Evolutionary conservation across 2,113 vertebrate genomes (phyloP).

Genomic region (Onychostruthus taczanowskii): DNA sequence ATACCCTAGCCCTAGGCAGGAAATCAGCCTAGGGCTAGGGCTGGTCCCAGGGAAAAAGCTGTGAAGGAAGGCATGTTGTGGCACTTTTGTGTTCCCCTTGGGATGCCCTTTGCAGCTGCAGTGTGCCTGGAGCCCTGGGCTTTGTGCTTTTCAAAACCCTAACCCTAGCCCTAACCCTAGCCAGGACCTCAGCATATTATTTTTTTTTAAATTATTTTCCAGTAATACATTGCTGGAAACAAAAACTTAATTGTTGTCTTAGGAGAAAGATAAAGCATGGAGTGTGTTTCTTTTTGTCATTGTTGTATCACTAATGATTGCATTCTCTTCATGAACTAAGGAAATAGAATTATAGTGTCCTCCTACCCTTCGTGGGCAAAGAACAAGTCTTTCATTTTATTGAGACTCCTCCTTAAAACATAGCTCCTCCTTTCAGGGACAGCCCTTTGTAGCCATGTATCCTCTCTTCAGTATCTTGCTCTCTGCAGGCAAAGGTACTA

Average conservation of each 20-base stretch:
- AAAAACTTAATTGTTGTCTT: not conserved
- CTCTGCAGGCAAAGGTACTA: not conserved
- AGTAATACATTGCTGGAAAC: not conserved
- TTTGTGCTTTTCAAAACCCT: too few species aligned
- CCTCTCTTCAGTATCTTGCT: not conserved
- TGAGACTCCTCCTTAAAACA: not conserved
- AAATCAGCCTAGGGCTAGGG: too few species aligned
- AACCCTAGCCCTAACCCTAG: too few species aligned
- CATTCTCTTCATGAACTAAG: not conserved
- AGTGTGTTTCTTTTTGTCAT: not conserved
- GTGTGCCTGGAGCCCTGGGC: too few species aligned
- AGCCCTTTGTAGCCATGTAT: not conserved
- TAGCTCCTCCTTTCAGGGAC: not conserved
- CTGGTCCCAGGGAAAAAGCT: too few species aligned
- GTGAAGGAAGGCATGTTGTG: too few species aligned
- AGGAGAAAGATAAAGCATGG: not conserved
- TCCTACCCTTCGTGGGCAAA: not conserved
- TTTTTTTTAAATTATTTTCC: not conserved
- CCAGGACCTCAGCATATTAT: not conserved
- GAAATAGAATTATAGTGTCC: not conserved
- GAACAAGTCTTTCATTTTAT: not conserved
- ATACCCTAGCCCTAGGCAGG: too few species aligned
- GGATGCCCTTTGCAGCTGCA: too few species aligned
- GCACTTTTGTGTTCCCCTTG: too few species aligned
- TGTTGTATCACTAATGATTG: not conserved